Conservation (phyloP, 2,888 invertebrate species). For the Aspidiotus rigidus region DNA sequence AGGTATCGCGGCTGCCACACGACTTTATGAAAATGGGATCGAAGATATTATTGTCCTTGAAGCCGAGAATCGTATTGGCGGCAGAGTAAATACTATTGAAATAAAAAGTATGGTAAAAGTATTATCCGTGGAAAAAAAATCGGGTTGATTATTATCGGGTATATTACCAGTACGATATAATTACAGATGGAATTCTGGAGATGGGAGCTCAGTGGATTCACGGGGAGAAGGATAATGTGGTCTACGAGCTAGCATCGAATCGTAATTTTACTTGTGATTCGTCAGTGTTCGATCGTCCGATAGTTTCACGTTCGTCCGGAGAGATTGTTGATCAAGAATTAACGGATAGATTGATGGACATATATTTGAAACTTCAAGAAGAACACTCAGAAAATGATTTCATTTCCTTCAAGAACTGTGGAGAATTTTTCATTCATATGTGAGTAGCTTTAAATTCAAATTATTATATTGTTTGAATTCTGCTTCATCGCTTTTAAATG, state of each 20-base stretch:
- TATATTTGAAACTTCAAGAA: too few species aligned
- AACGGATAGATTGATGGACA: background rate
- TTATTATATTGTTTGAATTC: background rate
- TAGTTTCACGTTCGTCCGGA: background rate
- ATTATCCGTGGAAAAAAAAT: too few species aligned
- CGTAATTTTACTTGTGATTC: background rate
- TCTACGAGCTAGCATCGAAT: background rate
- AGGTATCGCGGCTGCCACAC: conserved; percentile 51
- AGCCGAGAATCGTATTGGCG: conserved; percentile 55
- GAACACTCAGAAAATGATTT: too few species aligned
- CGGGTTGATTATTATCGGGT: too few species aligned
- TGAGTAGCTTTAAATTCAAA: too few species aligned
- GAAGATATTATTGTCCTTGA: conserved; percentile 52
- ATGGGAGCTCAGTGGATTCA: conserved; percentile 3
- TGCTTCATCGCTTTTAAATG: background rate
- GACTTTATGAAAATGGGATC: conserved; percentile 46
- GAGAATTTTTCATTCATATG: too few species aligned
- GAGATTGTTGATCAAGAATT: background rate
- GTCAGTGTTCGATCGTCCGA: background rate
- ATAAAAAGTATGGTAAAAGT: background rate
- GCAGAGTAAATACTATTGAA: conserved; percentile 48
- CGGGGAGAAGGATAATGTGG: background rate
- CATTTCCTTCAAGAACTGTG: too few species aligned
- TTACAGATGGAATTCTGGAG: background rate
- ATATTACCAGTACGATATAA: too few species aligned